Evolutionary conservation across 2,888 invertebrate genomes (phyloP), one percentile per base, ranked within the genome.

Genomic region (Agrotis segetum): DNA sequence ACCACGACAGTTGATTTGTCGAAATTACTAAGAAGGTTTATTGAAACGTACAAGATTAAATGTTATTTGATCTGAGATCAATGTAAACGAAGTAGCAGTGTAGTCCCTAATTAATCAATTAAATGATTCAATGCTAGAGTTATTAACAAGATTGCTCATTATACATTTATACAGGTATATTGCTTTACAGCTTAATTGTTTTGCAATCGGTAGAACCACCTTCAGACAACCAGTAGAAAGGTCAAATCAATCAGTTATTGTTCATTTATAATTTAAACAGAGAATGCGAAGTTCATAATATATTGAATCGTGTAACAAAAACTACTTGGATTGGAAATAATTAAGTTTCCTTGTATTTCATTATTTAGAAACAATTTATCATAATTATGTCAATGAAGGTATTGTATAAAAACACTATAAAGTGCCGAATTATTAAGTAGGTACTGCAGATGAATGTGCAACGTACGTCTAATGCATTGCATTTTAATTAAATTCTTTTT

Each of bases 181-280:
- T 71, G 53, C 64, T 71, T 65, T 74, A 77, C 53, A 50, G 58
- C 71, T 77, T 85, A 83, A 81, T 85, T 77, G 71, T 71, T 67
- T 80, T 59, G 58, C 53, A 77, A 63, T 77, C 68, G 70, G 74
- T 73, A 67, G 68, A 58, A 75, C 64, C 73, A 83, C 81, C 71
- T 85, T 71, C 65, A 74, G 56, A 73, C 62, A 78, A 72, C 78
- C 77, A 79, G 84, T 84, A 85, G 79, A 87, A 82, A 86, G 85
- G 87, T 86, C 84, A 86, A 77, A 82, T 77, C 74, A 81, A 87
- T 87, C 76, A 78, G 70, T 70, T 74, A 71, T 78, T 81, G 68
- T 84, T 79, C 56, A 81, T 68, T 72, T 77, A 65, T 79, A 71
- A 85, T 61, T 70, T 73, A 65, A 67, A 67, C 71, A 74, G 66